These are phyloP conservation scores for Myotis brandtii DNA, from an alignment of 2,113 vertebrate genomes.

Conservation along the genomic window DNA sequence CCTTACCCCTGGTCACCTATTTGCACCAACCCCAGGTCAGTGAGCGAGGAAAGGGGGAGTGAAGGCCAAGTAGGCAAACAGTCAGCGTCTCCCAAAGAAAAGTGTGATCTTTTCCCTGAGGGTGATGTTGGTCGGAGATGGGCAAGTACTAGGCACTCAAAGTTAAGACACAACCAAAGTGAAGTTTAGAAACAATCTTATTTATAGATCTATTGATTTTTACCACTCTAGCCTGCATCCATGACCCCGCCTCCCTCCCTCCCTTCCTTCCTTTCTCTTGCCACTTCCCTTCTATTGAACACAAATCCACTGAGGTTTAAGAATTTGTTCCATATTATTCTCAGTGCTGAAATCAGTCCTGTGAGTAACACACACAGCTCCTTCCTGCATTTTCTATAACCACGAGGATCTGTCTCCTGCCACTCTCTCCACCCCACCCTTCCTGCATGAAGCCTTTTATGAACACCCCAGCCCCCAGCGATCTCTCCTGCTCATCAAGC, in stretches of 20 bases:
- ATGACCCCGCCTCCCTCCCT: rapidly evolving
- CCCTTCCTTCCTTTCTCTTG: neutral
- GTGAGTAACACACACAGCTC: neutral
- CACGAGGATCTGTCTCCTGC: neutral
- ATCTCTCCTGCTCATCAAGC: neutral
- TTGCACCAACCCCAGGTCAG: neutral
- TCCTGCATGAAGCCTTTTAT: neutral
- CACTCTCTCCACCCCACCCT: neutral
- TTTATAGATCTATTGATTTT: neutral
- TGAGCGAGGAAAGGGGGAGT: neutral
- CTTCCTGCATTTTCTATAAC: neutral
- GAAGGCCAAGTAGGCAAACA: neutral
- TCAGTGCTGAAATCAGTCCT: neutral
- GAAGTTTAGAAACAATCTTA: neutral
- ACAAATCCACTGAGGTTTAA: neutral
- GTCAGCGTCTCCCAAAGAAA: neutral
- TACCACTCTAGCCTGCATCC: too few relatives aligned
- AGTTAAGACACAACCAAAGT: neutral
- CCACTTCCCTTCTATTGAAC: neutral
- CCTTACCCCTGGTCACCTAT: neutral
- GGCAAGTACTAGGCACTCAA: neutral
- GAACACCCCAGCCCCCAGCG: neutral
- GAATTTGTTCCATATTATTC: neutral
- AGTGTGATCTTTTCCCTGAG: neutral
- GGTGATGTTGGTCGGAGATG: neutral